Evolutionary conservation across 2,797 vertebrate species (phyloP).

Genomic region (Manis pentadactyla): DNA sequence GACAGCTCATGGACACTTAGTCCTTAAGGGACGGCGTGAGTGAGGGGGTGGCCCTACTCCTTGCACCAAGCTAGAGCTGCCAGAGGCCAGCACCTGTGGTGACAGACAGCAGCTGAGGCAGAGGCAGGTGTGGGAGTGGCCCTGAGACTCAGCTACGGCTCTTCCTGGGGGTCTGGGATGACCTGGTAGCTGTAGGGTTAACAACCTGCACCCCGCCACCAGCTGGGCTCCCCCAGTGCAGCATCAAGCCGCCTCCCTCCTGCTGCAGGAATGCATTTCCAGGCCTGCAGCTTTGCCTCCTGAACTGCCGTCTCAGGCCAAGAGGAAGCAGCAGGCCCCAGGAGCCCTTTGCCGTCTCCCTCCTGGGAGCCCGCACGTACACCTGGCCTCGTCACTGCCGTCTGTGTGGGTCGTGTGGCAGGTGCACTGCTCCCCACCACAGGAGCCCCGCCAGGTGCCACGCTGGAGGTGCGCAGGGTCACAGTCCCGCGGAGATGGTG

Average conservation of each 20-base stretch:
- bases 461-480: conserved; percentile 78
- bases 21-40: no score
- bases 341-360: no score
- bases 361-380: conserved; percentile 85
- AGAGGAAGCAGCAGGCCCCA: neutral
- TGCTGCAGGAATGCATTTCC: neutral
- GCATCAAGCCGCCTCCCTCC: neutral
- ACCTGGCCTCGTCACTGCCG: conserved; percentile 90
- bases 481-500: conserved; percentile 87
- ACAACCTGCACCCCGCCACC: no score
- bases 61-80: fast-evolving
- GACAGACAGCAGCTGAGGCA: conserved; percentile 55
- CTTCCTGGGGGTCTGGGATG: conserved; percentile 86
- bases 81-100: neutral
- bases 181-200: no score
- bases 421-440: conserved; percentile 87
- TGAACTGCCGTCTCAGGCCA: neutral
- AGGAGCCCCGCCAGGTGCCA: conserved; percentile 89
- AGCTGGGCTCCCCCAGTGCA: no score
- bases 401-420: conserved; percentile 75
- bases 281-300: fast-evolving
- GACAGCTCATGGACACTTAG: fast-evolving
- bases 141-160: conserved; percentile 90
- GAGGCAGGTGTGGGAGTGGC: conserved; percentile 89
- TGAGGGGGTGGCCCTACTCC: fast-evolving